A percentile compares a stretch with the other conserved stretches of the same genome.
Conservation (phyloP, 2,113 vertebrate genomes). For the Zapus hudsonius region DNA sequence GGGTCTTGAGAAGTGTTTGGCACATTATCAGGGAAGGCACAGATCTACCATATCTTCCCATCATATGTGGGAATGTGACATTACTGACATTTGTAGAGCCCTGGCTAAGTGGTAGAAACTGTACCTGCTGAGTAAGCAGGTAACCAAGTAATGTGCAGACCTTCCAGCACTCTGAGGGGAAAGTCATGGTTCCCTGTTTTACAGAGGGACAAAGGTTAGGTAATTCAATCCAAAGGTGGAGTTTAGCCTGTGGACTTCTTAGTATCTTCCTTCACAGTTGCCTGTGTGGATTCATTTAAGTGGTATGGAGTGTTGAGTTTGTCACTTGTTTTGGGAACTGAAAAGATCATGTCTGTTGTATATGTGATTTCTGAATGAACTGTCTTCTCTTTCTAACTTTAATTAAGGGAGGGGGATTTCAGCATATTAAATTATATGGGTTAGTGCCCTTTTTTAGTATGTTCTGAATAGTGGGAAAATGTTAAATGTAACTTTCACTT, state of each 20-base stretch:
- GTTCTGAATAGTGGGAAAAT: slow-evolving; percentile 33
- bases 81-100: background rate
- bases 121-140: background rate
- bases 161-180: background rate
- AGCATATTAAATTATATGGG: background rate
- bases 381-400: background rate
- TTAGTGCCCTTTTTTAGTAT: background rate
- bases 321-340: background rate
- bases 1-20: background rate
- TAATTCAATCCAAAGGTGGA: background rate
- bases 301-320: background rate
- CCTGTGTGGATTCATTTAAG: background rate
- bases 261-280: too few relatives aligned
- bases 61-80: background rate
- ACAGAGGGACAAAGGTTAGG: background rate
- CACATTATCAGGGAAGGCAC: background rate
- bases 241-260: background rate
- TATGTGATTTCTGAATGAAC: background rate
- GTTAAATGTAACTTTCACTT: slow-evolving; percentile 27
- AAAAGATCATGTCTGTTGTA: background rate
- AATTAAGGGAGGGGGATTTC: background rate
- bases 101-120: background rate
- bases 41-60: background rate
- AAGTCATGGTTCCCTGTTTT: background rate
- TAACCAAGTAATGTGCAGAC: background rate